These are phyloP conservation scores for Alaudala cheleensis DNA, from an alignment of 2,113 vertebrate genomes.

Conservation along the genomic window DNA sequence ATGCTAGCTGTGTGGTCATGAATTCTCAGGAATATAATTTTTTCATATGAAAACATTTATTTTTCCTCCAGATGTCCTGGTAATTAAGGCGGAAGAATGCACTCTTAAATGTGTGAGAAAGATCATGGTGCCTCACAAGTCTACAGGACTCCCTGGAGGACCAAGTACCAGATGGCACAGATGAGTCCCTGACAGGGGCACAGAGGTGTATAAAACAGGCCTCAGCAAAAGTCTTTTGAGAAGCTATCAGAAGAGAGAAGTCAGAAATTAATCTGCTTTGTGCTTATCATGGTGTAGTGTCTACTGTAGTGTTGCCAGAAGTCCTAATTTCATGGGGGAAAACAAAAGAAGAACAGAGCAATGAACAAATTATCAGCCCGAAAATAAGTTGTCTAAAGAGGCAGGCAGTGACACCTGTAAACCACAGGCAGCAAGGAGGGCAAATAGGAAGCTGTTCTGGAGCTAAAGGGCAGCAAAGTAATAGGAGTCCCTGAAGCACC, in stretches of 20 bases:
- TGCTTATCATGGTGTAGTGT: fast-evolving
- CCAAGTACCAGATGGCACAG: background rate
- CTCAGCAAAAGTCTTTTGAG: background rate
- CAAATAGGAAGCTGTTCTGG: background rate
- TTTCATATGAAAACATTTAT: slow-evolving; percentile 21
- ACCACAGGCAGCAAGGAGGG: background rate
- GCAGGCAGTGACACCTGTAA: background rate
- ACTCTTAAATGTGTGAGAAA: background rate
- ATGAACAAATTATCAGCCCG: background rate
- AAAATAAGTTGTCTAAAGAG: background rate
- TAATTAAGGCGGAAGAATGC: background rate
- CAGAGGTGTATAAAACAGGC: background rate
- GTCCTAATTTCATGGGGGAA: background rate
- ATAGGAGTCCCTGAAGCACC: background rate
- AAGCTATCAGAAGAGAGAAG: background rate
- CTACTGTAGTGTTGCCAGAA: background rate
- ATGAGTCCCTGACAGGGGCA: background rate
- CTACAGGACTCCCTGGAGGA: background rate
- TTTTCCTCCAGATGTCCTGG: background rate
- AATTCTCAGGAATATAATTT: slow-evolving; percentile 7
- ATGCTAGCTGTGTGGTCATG: background rate
- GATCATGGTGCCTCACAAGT: background rate
- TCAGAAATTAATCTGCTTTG: background rate
- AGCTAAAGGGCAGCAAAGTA: background rate
- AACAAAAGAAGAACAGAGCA: background rate